Evolutionary conservation across 2,888 invertebrate species (phyloP).

Genomic region (Mactromeris polynyma): DNA sequence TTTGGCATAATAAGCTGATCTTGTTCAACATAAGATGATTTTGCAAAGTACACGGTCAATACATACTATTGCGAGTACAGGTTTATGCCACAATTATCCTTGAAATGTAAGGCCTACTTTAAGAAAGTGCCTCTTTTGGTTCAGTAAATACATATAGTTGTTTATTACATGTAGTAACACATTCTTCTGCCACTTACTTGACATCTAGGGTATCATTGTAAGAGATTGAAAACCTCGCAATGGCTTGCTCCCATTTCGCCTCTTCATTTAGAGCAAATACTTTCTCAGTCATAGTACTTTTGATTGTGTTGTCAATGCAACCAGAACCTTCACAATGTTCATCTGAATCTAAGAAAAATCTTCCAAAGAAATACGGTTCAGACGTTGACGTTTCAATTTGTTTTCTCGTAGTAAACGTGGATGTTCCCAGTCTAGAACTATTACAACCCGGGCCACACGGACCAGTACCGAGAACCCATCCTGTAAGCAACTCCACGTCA

Average conservation of each 20-base stretch:
- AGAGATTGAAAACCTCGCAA: conserved; percentile 44
- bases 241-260: conserved; percentile 71
- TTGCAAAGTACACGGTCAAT: too few species aligned
- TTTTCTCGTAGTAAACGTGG: conserved; percentile 40
- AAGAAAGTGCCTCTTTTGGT: too few species aligned
- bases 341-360: conserved; percentile 58
- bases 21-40: too few species aligned
- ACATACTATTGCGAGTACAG: too few species aligned
- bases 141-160: too few species aligned
- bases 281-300: conserved; percentile 40
- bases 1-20: too few species aligned
- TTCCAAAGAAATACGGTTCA: conserved; percentile 63
- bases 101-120: too few species aligned
- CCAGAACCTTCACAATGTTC: not conserved
- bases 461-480: conserved; percentile 71
- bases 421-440: conserved; percentile 47
- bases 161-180: too few species aligned
- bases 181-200: conserved; percentile 41
- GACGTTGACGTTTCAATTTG: not conserved
- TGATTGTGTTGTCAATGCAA: conserved; percentile 23
- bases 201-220: conserved; percentile 49
- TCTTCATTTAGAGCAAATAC: conserved; percentile 63
- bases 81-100: too few species aligned
- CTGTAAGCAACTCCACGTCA: conserved; percentile 67
- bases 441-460: conserved; percentile 71